Evolutionary conservation across 2,113 vertebrate genomes (phyloP).

Genomic region (Hydrolagus affinis): DNA sequence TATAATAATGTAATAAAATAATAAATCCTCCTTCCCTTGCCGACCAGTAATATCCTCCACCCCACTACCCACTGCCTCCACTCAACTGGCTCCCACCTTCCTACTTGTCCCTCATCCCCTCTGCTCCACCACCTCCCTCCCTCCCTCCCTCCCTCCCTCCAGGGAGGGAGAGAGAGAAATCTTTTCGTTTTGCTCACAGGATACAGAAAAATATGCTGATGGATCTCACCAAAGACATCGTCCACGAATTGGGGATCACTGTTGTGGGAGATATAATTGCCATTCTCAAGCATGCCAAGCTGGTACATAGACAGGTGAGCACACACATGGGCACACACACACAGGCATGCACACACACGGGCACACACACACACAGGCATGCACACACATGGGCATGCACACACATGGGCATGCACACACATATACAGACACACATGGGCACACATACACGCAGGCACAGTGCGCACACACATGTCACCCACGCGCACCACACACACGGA

Average conservation of each 20-base stretch:
- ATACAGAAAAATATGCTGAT: constrained; percentile 89
- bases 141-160: too few species aligned
- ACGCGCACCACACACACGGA: too few species aligned
- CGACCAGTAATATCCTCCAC: too few species aligned
- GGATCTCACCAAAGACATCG: constrained; percentile 89
- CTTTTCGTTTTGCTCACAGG: constrained; percentile 44
- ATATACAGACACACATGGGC: background rate
- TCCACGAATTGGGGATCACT: constrained; percentile 84
- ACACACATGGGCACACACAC: background rate
- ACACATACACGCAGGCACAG: background rate
- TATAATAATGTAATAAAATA: too few species aligned
- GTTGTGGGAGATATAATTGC: constrained; percentile 85
- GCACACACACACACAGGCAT: background rate
- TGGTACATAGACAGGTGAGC: constrained; percentile 82
- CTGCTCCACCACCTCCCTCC: too few species aligned
- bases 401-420: background rate
- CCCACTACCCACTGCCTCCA: too few species aligned
- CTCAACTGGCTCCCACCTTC: too few species aligned
- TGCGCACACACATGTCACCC: too few species aligned
- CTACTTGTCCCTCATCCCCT: too few species aligned
- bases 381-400: background rate
- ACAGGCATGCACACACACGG: background rate
- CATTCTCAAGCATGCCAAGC: constrained; percentile 86
- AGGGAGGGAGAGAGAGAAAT: too few species aligned
- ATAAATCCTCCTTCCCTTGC: too few species aligned